phyloP scores from a whole-genome alignment of 2,113 vertebrate species.

The Cacatua alba region DNA sequence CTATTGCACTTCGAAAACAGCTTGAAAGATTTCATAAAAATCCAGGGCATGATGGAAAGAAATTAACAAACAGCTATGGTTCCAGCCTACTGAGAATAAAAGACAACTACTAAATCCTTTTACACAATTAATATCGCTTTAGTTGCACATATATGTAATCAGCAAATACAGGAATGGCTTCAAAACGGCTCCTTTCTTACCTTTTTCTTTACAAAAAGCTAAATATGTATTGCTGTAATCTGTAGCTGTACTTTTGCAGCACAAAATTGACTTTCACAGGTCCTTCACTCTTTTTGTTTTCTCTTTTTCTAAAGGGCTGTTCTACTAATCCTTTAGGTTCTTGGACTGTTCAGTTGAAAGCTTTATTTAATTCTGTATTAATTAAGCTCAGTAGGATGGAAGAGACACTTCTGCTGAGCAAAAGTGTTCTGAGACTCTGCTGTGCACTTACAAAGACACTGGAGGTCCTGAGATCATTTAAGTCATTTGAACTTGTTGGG shows the following conservation, averaged over 20 bases:
- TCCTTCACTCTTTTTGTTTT: background rate
- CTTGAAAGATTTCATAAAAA: background rate
- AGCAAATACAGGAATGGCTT: background rate
- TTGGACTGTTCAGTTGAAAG: background rate
- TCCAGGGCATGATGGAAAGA: background rate
- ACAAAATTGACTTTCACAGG: background rate
- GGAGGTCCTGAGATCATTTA: background rate
- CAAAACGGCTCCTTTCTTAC: background rate
- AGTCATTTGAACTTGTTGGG: background rate
- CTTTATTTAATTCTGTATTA: background rate
- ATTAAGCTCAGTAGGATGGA: background rate
- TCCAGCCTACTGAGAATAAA: slow-evolving; percentile 1
- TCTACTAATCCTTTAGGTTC: background rate
- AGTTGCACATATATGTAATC: background rate
- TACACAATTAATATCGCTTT: background rate
- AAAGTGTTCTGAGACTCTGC: background rate
- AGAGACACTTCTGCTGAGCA: background rate
- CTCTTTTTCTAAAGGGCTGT: background rate
- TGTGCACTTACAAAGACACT: background rate
- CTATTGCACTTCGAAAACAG: background rate
- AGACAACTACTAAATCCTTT: background rate
- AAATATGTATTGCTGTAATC: background rate
- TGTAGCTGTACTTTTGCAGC: background rate
- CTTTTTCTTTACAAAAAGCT: background rate
- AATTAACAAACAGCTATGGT: background rate